A percentile compares a stretch with the other conserved stretches of the same genome.
Conservation (phyloP, 1,140 invertebrate species). For the Whitmania pigra region DNA sequence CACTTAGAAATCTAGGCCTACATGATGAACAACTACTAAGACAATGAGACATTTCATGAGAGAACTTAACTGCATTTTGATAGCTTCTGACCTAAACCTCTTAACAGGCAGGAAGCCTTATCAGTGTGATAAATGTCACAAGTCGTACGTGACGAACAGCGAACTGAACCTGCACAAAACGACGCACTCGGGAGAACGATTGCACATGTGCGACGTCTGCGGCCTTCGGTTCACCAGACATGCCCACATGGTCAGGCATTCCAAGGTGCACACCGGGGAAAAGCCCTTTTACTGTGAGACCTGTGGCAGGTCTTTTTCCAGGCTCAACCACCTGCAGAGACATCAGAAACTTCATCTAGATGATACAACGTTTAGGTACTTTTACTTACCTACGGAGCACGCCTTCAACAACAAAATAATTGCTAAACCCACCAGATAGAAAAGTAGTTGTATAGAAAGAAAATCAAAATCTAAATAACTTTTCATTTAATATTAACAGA, state of each 20-base stretch:
- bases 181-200: neutral
- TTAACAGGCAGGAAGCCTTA: constrained; percentile 84
- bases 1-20: too few relatives aligned
- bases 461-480: too few relatives aligned
- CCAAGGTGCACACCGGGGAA: constrained; percentile 79
- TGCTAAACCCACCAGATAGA: too few relatives aligned
- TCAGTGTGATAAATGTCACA: constrained; percentile 61
- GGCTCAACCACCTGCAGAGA: constrained; percentile 7
- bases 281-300: constrained; percentile 46
- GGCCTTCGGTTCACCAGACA: constrained; percentile 77
- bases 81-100: too few relatives aligned
- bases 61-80: too few relatives aligned
- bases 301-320: constrained; percentile 9
- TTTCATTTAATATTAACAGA: too few relatives aligned
- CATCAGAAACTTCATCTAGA: neutral
- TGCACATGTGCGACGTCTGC: constrained; percentile 47
- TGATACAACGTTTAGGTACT: too few relatives aligned
- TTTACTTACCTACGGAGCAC: too few relatives aligned
- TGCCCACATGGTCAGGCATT: constrained; percentile 77
- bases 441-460: too few relatives aligned
- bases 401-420: too few relatives aligned
- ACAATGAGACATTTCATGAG: too few relatives aligned
- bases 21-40: too few relatives aligned
- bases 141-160: neutral
- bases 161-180: neutral